Evolutionary conservation across 2,113 vertebrate genomes (phyloP).

Genomic region (Anoplopoma fimbria): DNA sequence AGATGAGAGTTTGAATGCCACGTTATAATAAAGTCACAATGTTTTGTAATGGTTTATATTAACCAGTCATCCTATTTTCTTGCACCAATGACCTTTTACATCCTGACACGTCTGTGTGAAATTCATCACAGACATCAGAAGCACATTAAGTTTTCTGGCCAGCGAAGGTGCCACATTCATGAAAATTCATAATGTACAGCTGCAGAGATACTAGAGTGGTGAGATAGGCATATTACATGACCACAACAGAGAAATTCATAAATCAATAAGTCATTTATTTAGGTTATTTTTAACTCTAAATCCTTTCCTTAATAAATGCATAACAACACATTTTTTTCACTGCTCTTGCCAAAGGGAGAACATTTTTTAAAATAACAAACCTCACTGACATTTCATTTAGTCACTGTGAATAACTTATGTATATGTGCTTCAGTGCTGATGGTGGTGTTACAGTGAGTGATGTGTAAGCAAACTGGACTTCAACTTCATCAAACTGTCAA

Average conservation of each 20-base stretch:
- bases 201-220: not conserved
- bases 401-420: not conserved
- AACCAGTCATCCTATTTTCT: constrained; percentile 9
- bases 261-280: not conserved
- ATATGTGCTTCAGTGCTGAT: not conserved
- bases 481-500: constrained; percentile 5
- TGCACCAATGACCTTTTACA: constrained; percentile 24
- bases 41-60: not conserved
- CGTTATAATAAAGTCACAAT: not conserved
- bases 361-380: not conserved
- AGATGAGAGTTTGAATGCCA: not conserved
- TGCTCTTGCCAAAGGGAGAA: not conserved
- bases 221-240: not conserved
- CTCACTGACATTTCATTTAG: not conserved
- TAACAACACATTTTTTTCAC: not conserved
- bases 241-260: not conserved
- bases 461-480: not conserved
- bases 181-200: constrained; percentile 32
- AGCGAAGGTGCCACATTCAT: constrained; percentile 37
- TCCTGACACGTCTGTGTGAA: constrained; percentile 36
- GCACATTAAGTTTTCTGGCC: constrained; percentile 26
- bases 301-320: not conserved
- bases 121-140: constrained; percentile 37
- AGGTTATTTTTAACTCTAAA: constrained; percentile 9
- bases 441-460: not conserved